Conservation (phyloP, 2,797 vertebrate species). For the Picus viridis region DNA sequence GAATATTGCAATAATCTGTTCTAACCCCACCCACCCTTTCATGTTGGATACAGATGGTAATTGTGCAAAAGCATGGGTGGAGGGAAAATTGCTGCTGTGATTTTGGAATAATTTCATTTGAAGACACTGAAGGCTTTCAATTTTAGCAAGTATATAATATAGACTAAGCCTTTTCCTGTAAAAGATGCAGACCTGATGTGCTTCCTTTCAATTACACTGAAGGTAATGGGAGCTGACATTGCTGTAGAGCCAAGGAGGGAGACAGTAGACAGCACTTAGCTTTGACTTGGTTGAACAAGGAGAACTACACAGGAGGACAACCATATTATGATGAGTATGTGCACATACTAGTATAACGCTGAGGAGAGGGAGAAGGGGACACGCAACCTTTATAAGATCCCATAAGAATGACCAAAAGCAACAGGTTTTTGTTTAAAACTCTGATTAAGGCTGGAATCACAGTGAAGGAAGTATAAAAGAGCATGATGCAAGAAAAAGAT, state of each 20-base stretch:
- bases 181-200: background rate
- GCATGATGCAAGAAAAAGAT: background rate
- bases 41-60: constrained; percentile 43
- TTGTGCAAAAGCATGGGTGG: constrained; percentile 34
- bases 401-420: background rate
- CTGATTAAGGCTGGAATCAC: background rate
- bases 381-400: background rate
- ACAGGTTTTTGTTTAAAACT: background rate
- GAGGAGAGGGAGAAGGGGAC: background rate
- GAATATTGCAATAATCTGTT: constrained; percentile 50
- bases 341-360: background rate
- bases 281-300: background rate
- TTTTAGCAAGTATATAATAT: constrained; percentile 3
- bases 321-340: background rate
- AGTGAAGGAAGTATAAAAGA: background rate
- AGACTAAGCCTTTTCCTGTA: background rate
- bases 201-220: background rate
- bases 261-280: rapidly evolving
- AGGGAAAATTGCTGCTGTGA: constrained; percentile 36
- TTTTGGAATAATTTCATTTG: constrained; percentile 47
- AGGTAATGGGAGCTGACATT: background rate
- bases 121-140: background rate
- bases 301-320: background rate
- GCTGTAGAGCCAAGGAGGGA: background rate
- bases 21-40: constrained; percentile 56